These are phyloP conservation scores for Daboia siamensis DNA, from an alignment of 2,113 vertebrate genomes.

Conservation along the genomic window DNA sequence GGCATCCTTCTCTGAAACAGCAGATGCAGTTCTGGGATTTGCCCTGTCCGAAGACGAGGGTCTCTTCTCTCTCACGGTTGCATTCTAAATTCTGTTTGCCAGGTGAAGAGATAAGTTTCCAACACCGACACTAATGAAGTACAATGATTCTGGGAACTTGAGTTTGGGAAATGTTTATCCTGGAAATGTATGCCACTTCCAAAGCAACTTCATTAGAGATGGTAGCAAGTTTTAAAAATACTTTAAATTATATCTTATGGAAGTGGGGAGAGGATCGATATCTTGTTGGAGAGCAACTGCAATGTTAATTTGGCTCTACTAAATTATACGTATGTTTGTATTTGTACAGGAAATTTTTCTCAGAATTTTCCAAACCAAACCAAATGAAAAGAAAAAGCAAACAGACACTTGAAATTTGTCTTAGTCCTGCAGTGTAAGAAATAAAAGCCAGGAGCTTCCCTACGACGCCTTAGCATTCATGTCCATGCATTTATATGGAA, in stretches of 20 bases:
- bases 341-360: background rate
- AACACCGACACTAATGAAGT: conserved; percentile 76
- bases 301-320: background rate
- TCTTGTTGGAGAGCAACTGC: background rate
- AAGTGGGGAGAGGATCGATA: background rate
- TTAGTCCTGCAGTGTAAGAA: background rate
- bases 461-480: background rate
- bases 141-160: conserved; percentile 84
- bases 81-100: conserved; percentile 98
- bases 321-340: background rate
- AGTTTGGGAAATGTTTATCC: conserved; percentile 87
- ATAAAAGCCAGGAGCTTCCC: background rate
- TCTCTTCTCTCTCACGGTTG: conserved; percentile 99
- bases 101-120: conserved; percentile 85
- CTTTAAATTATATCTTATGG: background rate
- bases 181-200: conserved; percentile 87
- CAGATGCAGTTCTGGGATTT: conserved; percentile 98
- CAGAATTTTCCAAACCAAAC: background rate
- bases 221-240: conserved; percentile 72
- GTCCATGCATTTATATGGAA: background rate
- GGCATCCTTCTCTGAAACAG: conserved; percentile 98
- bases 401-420: background rate
- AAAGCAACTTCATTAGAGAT: conserved; percentile 85
- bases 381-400: background rate
- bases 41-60: conserved; percentile 99